These are phyloP conservation scores for Catocala fraxini DNA, from an alignment of 2,888 invertebrate genomes.

Conservation along the genomic window DNA sequence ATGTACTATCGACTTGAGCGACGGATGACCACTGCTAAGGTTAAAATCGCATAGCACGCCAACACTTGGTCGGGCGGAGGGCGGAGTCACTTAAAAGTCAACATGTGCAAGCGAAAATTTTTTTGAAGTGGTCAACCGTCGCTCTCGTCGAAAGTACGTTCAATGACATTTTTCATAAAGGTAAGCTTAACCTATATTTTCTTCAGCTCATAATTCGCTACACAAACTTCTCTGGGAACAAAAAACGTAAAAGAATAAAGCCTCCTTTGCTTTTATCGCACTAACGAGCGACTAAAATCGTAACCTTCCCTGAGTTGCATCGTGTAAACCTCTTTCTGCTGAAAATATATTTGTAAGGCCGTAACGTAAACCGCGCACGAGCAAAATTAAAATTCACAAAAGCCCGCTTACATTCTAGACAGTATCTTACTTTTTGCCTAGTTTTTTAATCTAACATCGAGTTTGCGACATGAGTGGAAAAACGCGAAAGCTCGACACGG, in stretches of 20 bases:
- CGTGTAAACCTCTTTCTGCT: slow-evolving; percentile 12
- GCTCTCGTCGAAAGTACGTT: too few relatives aligned
- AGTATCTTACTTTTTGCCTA: slow-evolving; percentile 23
- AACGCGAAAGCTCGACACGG: slow-evolving; percentile 30
- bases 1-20: too few relatives aligned
- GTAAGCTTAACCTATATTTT: neutral
- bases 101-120: too few relatives aligned
- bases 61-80: too few relatives aligned
- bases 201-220: neutral
- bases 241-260: slow-evolving; percentile 6
- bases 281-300: slow-evolving; percentile 8
- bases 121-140: too few relatives aligned
- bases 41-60: too few relatives aligned
- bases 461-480: slow-evolving; percentile 16
- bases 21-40: too few relatives aligned
- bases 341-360: slow-evolving; percentile 20
- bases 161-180: too few relatives aligned
- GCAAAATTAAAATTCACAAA: slow-evolving; percentile 49
- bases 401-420: slow-evolving; percentile 26
- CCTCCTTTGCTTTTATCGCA: neutral
- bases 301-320: slow-evolving; percentile 7
- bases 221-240: neutral
- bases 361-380: slow-evolving; percentile 12
- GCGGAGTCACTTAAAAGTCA: too few relatives aligned
- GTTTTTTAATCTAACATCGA: slow-evolving; percentile 42